Base-by-base conservation (phyloP, 1,140 invertebrate genomes). In the Caenorhabditis remanei region DNA sequence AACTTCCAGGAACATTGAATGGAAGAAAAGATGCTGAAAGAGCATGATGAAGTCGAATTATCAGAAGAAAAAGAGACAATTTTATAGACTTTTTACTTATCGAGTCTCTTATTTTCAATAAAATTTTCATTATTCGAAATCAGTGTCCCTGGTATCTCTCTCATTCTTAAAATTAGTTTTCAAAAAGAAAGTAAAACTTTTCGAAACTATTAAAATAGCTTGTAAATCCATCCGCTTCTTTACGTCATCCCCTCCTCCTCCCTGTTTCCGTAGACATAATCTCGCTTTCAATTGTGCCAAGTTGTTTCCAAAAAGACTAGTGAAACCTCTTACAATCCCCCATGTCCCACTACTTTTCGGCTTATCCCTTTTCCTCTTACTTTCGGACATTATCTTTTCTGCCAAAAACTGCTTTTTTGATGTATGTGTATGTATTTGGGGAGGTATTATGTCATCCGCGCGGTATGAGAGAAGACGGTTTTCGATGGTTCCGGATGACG, bases 281-380 rank as follows among this genome's bases (percentile, higher is more conserved):
- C 71, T 79, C 71, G 71, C 71, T 79, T 79, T 79, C 71, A 79
- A 79, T 79, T 79, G 71, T 79, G 71, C 71, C 71, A 79, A 79
- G 46, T 79, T 79, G 71, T 79, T 79, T 79, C 71, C 9, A n/a
- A 79, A 79, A 79, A 21, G 14, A 5, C 32, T 32, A 79, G 71
- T 79, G 71, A 79, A 79, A 79, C n/a, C 71, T 32, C 19, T 58
- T 53, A 14, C 46, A 4, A 46, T 46, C 41, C 65, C 24, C 61
- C 24, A n/a, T 40, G 24, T 40, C 21, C 65, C 43, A n/a, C 50
- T 79, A 50, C 19, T 79, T 79, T 79, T 79, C 71, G 71, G 71
- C 71, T 79, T 79, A 79, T 79, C 9, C 9, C 50, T 14, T 53
- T 16, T 32, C 71, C 71, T 79, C 71, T 79, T 79, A 79, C 71